Base-by-base conservation (phyloP, 2,113 vertebrate genomes). In the Clinocottus analis region DNA sequence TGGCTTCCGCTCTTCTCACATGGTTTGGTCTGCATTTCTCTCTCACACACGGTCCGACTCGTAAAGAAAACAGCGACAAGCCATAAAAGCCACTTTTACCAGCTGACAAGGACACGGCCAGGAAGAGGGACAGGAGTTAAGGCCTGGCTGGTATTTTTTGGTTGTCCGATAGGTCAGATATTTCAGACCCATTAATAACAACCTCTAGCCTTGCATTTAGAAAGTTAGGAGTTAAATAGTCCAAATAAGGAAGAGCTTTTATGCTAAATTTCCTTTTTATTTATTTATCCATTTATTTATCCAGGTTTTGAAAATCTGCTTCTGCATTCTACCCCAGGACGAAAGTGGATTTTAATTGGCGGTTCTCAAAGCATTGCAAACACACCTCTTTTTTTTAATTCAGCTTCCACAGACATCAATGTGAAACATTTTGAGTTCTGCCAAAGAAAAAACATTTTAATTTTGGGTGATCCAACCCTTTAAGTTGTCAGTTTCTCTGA, bases 71-170 rank as follows among this genome's bases (percentile, higher is more conserved):
- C 91, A 93, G 89, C 75, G 88, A 93, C 92, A 93, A 93, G 81
- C 91, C 86, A 87, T 94, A 91, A 94, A 94, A 94, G 85, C 87
- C 91, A 76, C 90, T 93, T 92, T 94, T 91, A 94, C 89, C 93
- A 93, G 87, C 85, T 88, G 91, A 92, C 29, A 51, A 51, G 65
- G 45, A 67, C 45, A 67, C 9, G 65, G 66, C 27, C 66, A 49
- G 33, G n/a, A 25, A 39, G 66, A 69, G 49, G 33, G 29, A 31
- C 41, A 47, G 63, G 55, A 77, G 67, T 68, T 68, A 35, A 65
- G 63, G 74, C 59, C 72, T 58, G 64, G 37, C 43, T 72, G 68
- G 56, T 81, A 75, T 79, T 73, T 76, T 78, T 86, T 23, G 37
- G 68, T 77, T 84, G 51, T 68, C 73, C 2, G 4, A 71, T 25